Conservation (phyloP, 2,113 vertebrate genomes). For the Sisor rabdophorus region DNA sequence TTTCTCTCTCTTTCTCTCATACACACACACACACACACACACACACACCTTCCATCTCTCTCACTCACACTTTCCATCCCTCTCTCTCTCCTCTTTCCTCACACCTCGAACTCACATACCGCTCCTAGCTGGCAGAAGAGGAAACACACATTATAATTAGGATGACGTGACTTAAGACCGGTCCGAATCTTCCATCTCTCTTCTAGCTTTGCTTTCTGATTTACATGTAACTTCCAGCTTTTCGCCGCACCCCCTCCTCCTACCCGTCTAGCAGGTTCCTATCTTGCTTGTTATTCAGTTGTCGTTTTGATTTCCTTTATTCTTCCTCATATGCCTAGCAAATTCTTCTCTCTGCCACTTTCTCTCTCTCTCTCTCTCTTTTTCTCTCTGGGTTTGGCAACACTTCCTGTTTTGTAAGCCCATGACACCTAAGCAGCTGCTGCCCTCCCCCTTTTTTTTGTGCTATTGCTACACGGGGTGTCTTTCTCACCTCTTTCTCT, state of each 20-base stretch:
- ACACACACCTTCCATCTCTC: not conserved
- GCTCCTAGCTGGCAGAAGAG: slow-evolving; percentile 17
- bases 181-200: slow-evolving; percentile 25
- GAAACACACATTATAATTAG: slow-evolving; percentile 42
- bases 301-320: not conserved
- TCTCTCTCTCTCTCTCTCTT: not conserved
- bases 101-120: not conserved
- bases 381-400: not conserved
- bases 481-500: slow-evolving; percentile 17
- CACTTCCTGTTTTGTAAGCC: slow-evolving; percentile 16
- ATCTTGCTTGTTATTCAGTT: not conserved
- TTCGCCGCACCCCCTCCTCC: not conserved
- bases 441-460: not conserved
- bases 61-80: not conserved
- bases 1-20: not conserved
- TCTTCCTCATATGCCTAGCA: not conserved
- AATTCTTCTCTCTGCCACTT: not conserved
- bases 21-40: too few relatives aligned
- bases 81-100: not conserved
- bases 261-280: slow-evolving; percentile 5
- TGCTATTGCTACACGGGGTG: not conserved
- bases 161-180: slow-evolving; percentile 39
- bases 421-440: not conserved
- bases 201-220: not conserved
- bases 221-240: not conserved